Evolutionary conservation across 1,140 invertebrate species (phyloP), one percentile per base, ranked within the genome.

Genomic region (Asbolus verrucosus): DNA sequence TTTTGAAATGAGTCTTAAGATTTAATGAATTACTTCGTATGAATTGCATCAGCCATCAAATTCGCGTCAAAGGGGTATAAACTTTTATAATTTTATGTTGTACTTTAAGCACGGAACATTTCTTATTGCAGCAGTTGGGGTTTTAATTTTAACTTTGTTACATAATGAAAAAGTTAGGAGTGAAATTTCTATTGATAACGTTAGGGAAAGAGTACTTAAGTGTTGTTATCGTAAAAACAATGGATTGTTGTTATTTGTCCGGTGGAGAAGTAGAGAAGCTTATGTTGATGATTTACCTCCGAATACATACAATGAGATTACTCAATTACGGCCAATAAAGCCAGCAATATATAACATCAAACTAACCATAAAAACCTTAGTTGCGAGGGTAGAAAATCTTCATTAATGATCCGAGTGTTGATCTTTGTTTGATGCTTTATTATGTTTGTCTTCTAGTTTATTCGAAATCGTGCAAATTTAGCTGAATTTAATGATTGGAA

Each of bases 251-350:
- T 54, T 54, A 54, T 54, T 54, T 54, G 46, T 54, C 46, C 24
- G 27, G 46, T 13, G 27, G 13, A 54, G 46, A 54, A 54, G 39
- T 43, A 11, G 39, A 16, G 46, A 27, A 54, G 46, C 46, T 63
- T 63, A 63, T 63, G 61, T n/a, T 11, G 33, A 63, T 63, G 61
- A 63, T 63, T 63, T 21, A 63, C 33, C 61, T 27, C 24, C n/a
- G 16, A 63, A 41, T 63, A 63, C 33, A 63, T 63, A 63, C 61
- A 63, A 63, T 21, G 36, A 63, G 61, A 63, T 63, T 63, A 63
- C 61, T 63, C 36, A 63, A 63, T 63, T 63, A 63, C 18, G 33
- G 13, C 24, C 33, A 41, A 62, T 62, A 39, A 62, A 33, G 31
- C 60, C 30, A 18, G 38, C 30, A 62, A 38, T 62, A 62, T 62